A percentile compares a stretch with the other conserved stretches of the same genome.
phyloP scores from a whole-genome alignment of 2,113 vertebrate species.

The Rissa tridactyla region DNA sequence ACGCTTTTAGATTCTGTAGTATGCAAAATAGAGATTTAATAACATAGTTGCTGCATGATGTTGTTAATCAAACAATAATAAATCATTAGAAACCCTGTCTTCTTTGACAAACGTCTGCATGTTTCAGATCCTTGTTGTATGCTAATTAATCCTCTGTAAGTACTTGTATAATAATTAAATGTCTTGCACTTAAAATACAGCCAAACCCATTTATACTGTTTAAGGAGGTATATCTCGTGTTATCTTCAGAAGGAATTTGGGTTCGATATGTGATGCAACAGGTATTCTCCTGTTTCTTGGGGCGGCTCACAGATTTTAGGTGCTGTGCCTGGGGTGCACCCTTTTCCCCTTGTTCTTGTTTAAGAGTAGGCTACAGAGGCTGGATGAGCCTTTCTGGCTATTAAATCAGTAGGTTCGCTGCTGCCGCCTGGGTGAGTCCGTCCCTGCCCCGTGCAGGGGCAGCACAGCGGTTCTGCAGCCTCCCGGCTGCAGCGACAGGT shows the following conservation, averaged over 20 bases:
- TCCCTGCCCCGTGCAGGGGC: neutral
- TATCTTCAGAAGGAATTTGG: neutral
- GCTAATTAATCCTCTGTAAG: constrained; percentile 35
- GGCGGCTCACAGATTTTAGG: neutral
- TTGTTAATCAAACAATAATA: constrained; percentile 55
- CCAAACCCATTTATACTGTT: constrained; percentile 3
- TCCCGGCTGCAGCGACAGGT: neutral
- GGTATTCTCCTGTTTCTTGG: neutral
- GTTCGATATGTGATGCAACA: neutral
- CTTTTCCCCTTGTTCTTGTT: neutral
- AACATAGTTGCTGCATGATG: neutral
- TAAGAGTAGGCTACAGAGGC: neutral
- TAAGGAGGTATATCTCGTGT: neutral
- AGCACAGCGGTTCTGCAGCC: neutral
- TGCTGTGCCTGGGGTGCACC: neutral
- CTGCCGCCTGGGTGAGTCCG: neutral
- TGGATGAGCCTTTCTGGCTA: neutral
- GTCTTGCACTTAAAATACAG: constrained; percentile 17
- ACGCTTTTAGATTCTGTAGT: neutral
- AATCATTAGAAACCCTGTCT: constrained; percentile 37
- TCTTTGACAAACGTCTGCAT: constrained; percentile 31
- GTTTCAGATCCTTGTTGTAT: constrained; percentile 31
- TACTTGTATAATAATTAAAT: constrained; percentile 47
- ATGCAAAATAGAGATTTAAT: constrained; percentile 21
- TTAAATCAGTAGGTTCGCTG: neutral